Evolutionary conservation across 2,797 vertebrate species (phyloP).

Genomic region (Sebastolobus altivelis): DNA sequence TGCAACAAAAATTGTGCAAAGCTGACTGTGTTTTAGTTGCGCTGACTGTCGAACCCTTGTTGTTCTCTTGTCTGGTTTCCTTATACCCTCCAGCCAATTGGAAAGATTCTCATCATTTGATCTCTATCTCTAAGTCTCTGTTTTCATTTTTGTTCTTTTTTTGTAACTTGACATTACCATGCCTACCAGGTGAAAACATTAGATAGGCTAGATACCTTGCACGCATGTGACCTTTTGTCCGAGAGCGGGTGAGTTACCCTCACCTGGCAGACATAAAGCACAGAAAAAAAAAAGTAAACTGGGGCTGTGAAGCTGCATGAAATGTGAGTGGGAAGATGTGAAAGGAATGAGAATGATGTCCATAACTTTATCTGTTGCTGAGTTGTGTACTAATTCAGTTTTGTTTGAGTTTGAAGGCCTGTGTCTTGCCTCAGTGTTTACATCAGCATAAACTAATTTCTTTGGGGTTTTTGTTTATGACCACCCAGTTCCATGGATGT

Average conservation of each 20-base stretch:
- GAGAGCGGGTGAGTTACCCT: not conserved
- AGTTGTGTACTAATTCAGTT: not conserved
- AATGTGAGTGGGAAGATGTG: not conserved
- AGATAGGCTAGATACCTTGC: too few species aligned
- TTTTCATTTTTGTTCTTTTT: not conserved
- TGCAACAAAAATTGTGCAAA: not conserved
- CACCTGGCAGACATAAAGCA: not conserved
- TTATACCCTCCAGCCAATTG: accelerated
- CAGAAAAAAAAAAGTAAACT: not conserved
- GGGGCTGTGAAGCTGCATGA: not conserved
- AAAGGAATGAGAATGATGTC: not conserved
- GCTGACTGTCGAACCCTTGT: not conserved
- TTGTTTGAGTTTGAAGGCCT: not conserved
- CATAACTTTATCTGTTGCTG: not conserved
- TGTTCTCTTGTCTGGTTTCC: not conserved
- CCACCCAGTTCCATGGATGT: not conserved
- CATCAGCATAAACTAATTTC: too few species aligned
- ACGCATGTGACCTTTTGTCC: not conserved
- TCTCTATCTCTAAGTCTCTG: not conserved
- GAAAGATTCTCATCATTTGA: not conserved
- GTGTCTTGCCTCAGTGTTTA: not conserved
- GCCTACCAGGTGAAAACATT: not conserved
- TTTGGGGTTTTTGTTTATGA: not conserved
- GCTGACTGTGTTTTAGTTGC: not conserved
- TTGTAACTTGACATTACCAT: not conserved